A percentile compares a stretch with the other conserved stretches of the same genome.
Conservation (phyloP, 2,797 vertebrate genomes). For the Hyperoplus lanceolatus region DNA sequence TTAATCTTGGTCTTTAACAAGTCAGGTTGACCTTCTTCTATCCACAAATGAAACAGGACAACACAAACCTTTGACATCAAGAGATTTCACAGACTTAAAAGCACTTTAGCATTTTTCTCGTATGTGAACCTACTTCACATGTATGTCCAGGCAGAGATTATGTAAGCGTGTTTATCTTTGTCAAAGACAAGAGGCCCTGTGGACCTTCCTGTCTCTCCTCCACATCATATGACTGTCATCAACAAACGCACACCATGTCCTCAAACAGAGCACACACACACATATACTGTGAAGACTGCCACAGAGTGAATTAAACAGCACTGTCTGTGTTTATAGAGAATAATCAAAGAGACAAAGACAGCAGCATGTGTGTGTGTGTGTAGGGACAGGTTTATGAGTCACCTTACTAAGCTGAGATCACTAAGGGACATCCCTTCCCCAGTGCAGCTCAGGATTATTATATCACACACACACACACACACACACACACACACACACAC, state of each 20-base stretch:
- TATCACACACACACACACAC: background rate
- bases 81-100: background rate
- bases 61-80: background rate
- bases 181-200: conserved; percentile 28
- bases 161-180: conserved; percentile 55
- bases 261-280: conserved; percentile 28
- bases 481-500: conserved; percentile 22
- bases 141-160: conserved; percentile 29
- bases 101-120: background rate
- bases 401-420: conserved; percentile 64
- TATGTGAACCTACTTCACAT: background rate
- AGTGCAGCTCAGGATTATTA: conserved; percentile 58
- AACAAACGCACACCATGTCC: conserved; percentile 21
- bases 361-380: background rate
- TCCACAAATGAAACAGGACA: background rate
- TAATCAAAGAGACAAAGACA: conserved; percentile 44
- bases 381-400: conserved; percentile 59
- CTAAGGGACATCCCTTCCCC: conserved; percentile 60
- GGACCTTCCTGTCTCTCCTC: conserved; percentile 39
- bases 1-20: background rate
- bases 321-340: conserved; percentile 35
- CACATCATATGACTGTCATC: conserved; percentile 63
- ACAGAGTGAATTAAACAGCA: conserved; percentile 24
- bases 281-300: conserved; percentile 7
- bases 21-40: background rate